Conservation (phyloP, 2,888 invertebrate species). For the Chirona hameri region DNA sequence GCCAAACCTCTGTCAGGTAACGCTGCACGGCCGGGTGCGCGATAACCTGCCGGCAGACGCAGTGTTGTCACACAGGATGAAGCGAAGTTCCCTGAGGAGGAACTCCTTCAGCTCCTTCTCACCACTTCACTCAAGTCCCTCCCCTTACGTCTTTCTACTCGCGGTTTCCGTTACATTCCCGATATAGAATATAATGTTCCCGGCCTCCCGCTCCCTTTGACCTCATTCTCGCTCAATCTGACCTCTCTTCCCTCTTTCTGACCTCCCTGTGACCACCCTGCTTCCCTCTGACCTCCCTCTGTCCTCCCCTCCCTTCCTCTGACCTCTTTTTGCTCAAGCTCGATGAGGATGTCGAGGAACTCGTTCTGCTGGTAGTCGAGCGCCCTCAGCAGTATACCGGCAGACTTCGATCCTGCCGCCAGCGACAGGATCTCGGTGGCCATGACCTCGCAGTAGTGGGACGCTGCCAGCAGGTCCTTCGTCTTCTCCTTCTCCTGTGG, state of each 20-base stretch:
- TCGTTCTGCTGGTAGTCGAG: conserved; percentile 91
- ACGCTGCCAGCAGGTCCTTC: conserved; percentile 90
- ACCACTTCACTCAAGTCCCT: too few relatives aligned
- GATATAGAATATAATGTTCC: too few relatives aligned
- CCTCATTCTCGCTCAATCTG: too few relatives aligned
- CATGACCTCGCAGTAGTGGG: conserved; percentile 95
- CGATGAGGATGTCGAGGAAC: conserved; percentile 93
- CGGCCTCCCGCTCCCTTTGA: too few relatives aligned
- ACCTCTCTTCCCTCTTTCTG: background rate
- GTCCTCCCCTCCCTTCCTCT: background rate
- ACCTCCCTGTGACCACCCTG: background rate
- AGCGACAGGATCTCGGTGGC: conserved; percentile 92
- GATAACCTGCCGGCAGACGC: conserved; percentile 57
- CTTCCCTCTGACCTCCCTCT: too few relatives aligned
- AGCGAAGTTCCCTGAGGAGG: background rate
- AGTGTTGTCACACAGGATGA: background rate
- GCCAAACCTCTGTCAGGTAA: conserved; percentile 97
- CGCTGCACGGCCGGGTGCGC: conserved; percentile 96
- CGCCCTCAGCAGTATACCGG: conserved; percentile 89
- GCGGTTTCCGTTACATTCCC: too few relatives aligned
- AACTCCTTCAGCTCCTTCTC: too few relatives aligned
- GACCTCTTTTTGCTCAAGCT: conserved; percentile 94
- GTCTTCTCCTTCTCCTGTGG: conserved; percentile 91
- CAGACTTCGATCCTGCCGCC: conserved; percentile 89
- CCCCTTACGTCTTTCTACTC: too few relatives aligned